A percentile compares a stretch with the other conserved stretches of the same genome.
These are phyloP conservation scores for Pseudopipra pipra DNA, from an alignment of 2,113 vertebrate species.

Conservation along the genomic window DNA sequence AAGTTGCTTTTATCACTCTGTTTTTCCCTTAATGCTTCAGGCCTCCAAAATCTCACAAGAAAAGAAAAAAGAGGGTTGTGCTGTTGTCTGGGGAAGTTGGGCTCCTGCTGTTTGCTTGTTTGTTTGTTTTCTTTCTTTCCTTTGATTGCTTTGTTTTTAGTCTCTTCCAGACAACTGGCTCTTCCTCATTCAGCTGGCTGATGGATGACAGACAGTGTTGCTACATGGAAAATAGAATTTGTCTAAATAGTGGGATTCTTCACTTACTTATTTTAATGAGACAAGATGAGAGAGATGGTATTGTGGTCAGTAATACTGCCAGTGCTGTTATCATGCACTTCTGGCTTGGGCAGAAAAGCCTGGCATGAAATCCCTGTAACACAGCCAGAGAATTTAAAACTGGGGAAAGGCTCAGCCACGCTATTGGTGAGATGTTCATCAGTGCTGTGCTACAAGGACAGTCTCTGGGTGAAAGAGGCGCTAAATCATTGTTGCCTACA, in stretches of 20 bases:
- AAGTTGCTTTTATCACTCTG: background rate
- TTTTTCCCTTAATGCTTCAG: background rate
- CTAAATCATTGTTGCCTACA: background rate
- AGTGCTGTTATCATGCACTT: background rate
- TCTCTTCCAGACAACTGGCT: constrained; percentile 22
- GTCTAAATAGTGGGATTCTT: constrained; percentile 15
- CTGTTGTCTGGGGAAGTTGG: background rate
- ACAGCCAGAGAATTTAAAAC: background rate
- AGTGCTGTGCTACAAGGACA: background rate
- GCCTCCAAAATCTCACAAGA: background rate
- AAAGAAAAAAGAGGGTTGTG: background rate
- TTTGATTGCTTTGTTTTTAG: constrained; percentile 29
- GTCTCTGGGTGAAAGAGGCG: background rate
- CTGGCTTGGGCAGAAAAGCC: background rate
- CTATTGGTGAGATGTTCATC: background rate
- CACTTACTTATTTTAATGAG: background rate
- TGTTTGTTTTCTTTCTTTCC: constrained; percentile 5
- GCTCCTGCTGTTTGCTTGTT: background rate
- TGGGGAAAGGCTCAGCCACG: background rate
- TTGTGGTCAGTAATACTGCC: background rate
- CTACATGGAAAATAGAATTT: constrained; percentile 1
- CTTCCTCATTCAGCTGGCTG: constrained; percentile 30
- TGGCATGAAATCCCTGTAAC: background rate
- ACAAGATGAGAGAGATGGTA: background rate
- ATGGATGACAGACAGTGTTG: background rate